Base-by-base conservation (phyloP, 2,888 invertebrate species). In the Parnassius smintheus region DNA sequence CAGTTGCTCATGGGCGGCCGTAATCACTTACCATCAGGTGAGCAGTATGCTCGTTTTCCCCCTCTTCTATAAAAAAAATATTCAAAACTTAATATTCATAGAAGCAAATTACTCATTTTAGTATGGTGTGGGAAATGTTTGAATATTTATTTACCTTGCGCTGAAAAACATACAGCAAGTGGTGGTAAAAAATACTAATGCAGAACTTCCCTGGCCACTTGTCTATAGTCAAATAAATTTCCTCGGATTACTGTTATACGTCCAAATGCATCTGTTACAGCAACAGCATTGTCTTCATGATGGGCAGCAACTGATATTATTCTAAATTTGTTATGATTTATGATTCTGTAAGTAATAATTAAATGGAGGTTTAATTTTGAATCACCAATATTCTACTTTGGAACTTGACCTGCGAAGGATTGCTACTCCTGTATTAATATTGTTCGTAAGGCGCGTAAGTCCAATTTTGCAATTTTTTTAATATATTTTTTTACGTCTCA, bases 161-260 rank as follows among this genome's bases (percentile, higher is more conserved):
- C 64, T n/a, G 91, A 86, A 69, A 91, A 86, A 67, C 81, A 80
- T 25, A 81, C 75, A 35, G 89, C 83, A 49, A 88, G 73, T 3
- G 85, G 74, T 1, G 92, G 92, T 56, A 92, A 72, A 61, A 79
- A 83, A 72, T 92, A 92, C 92, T 92, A 92, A 74, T 92, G 92
- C 51, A 90, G 62, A 1, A 83, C 74, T 71, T 92, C 92, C 61
- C 80, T 79, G 1, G 83, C 84, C 9, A 83, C 64, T 65, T 73
- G 72, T 12, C 59, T 77, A 50, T 74, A 70, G 59, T 85, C 75
- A 72, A 77, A 88, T 41, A 92, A 73, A 68, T 88, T 81, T 1
- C 90, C 88, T 70, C 85, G 76, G 48, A 86, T 67, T 2, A 91
- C 65, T 0, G 79, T 83, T 1, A 82, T 78, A 51, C 91, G 74